Base-by-base conservation (phyloP, 2,113 vertebrate genomes). In the Galbula dea region DNA sequence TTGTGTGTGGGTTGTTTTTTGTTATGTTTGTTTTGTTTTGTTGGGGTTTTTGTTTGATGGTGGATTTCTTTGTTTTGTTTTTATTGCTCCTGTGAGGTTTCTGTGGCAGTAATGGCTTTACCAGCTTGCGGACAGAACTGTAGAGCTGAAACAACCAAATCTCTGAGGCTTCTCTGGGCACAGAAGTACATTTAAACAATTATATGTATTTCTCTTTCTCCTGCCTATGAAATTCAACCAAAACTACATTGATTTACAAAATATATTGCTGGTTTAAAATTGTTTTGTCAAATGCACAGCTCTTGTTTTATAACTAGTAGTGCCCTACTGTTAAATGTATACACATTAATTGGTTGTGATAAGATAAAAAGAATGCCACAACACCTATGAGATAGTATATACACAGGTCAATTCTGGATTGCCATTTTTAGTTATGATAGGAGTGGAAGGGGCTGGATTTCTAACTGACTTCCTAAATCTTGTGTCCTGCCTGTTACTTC, bases 101-200 rank as follows among this genome's bases (percentile, higher is more conserved):
- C 68, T 75, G 48, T 91, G 68, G 55, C 72, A 94, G 21, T 93
- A 91, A 89, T 88, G 72, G 63, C 63, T 94, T 94, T 92, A 71
- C 63, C 88, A 93, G 65, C 67, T 69, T 55, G 17, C 84, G 58
- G 69, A 36, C 26, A 54, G 59, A 84, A 34, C 29, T 49, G 39
- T 23, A 19, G 67, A 48, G 23, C 46, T 92, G 37, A 49, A 86
- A 68, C 16, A 83, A 39, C 8, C 27, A 34, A 57, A 82, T 48
- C 15, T 62, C 37, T 74, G 62, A 55, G 29, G 34, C n/a, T 79
- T 79, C 15, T 52, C 52, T 84, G 22, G 90, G 45, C 34, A 77
- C 26, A 66, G 49, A 65, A 37, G 7, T 66, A 41, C 20, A 11
- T 82, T 78, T 76, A 20, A 79, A 22, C 2, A 34, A 54, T 7